phyloP scores from a whole-genome alignment of 2,888 invertebrate species.

The Sinohyriopsis cumingii region DNA sequence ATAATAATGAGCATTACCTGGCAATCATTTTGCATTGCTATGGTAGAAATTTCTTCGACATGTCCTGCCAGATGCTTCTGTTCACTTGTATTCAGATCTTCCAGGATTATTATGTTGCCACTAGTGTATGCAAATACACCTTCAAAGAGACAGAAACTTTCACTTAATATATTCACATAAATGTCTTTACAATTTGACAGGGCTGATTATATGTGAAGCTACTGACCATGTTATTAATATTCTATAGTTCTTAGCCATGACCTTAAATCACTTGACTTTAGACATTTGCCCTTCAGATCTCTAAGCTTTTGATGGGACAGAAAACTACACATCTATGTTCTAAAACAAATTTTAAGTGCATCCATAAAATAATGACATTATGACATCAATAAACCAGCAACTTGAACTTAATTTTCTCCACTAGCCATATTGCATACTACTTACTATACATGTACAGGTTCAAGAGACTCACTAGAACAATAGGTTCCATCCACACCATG shows the following conservation, averaged over 20 bases:
- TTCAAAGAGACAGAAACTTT: slow-evolving; percentile 23
- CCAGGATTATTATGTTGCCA: slow-evolving; percentile 67
- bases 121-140: slow-evolving; percentile 69
- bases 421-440: no score
- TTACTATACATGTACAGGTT: no score
- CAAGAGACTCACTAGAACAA: no score
- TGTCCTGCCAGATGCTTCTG: slow-evolving; percentile 69
- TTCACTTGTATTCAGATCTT: slow-evolving; percentile 65
- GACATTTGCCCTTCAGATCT: no score
- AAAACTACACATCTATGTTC: no score
- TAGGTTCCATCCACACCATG: no score
- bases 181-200: neutral
- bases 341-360: no score
- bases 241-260: neutral
- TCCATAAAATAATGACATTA: no score
- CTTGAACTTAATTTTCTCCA: no score
- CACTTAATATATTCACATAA: neutral
- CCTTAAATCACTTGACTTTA: no score
- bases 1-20: slow-evolving; percentile 51
- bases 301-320: no score
- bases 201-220: neutral
- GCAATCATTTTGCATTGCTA: slow-evolving; percentile 67
- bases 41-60: slow-evolving; percentile 67
- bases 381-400: no score
- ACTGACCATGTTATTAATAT: neutral